Conservation (phyloP, 2,888 invertebrate genomes). For the Scelioninae gen. 2 region DNA sequence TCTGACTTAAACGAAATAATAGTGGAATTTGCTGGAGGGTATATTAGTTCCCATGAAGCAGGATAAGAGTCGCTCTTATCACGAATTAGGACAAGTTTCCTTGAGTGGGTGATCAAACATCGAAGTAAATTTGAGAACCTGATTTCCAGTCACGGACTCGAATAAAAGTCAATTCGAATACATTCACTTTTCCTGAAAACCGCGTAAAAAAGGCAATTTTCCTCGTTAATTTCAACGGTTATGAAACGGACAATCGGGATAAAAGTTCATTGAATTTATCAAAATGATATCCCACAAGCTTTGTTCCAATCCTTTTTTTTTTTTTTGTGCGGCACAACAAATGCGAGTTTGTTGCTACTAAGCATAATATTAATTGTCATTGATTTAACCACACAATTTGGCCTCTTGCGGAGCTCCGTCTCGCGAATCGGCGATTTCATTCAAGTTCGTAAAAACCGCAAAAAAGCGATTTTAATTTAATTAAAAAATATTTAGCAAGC, state of each 20-base stretch:
- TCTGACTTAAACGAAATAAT: constrained; percentile 36
- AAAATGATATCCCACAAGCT: too few species aligned
- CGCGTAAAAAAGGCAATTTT: too few species aligned
- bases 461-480: constrained; percentile 67
- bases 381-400: too few species aligned
- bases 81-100: constrained; percentile 41
- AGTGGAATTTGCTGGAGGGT: constrained; percentile 26
- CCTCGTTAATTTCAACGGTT: too few species aligned
- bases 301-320: too few species aligned
- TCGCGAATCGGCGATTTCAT: constrained; percentile 4
- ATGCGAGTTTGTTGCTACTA: too few species aligned
- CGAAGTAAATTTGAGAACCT: constrained; percentile 14
- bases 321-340: too few species aligned
- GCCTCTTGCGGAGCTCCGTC: too few species aligned
- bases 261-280: too few species aligned
- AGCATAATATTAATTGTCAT: too few species aligned
- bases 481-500: constrained; percentile 71
- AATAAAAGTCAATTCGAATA: constrained; percentile 6
- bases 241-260: too few species aligned
- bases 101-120: constrained; percentile 37
- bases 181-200: too few species aligned
- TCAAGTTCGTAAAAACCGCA: constrained; percentile 20
- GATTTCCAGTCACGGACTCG: neutral
- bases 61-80: constrained; percentile 39
- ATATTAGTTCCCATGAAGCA: constrained; percentile 28